Evolutionary conservation across 2,113 vertebrate genomes (phyloP), one percentile per base, ranked within the genome.

Genomic region (Motacilla alba): DNA sequence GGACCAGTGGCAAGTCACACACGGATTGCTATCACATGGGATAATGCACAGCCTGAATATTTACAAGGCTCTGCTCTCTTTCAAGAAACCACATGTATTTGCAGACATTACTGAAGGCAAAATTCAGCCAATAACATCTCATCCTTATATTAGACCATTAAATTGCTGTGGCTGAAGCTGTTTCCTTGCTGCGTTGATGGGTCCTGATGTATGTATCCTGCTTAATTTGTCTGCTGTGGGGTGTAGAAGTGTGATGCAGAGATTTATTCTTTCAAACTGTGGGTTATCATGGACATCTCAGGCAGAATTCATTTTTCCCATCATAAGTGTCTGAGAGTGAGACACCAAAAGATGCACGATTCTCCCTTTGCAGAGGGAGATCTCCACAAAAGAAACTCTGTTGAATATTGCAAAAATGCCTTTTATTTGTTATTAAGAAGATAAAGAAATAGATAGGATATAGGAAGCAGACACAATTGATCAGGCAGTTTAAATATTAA

Each of bases 81-180:
- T 90, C 85, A 58, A 78, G 92, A 95, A 96, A 94, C 92, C 95
- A 89, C 90, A 67, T 70, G 22, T 31, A 80, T 55, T 84, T 94
- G 82, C 77, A 83, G 76, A 83, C 3, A 2, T 39, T 74, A 87
- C 62, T 30, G 79, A 89, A 24, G 37, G 86, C 64, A 84, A 83
- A 93, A 87, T 66, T 49, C 80, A 87, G 83, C 73, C 90, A 92
- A 39, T 49, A 90, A 79, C 12, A 26, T 66, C 88, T 89, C 56
- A 52, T 83, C 76, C 52, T 47, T 68, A 5, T 41, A 66, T 84
- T 53, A 73, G 58, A 64, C 41, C 41, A 55, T 84, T 84, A 68
- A 93, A 89, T 79, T 72, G 58, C 27, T 50, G 69, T 55, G 77
- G 92, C 80, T 92, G 74, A 75, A 90, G 83, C 44, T 58, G 74